Percentiles rank a stretch among this genome's conserved stretches.
Conservation (phyloP, 2,113 vertebrate genomes). For the Campylorhamphus procurvoides region DNA sequence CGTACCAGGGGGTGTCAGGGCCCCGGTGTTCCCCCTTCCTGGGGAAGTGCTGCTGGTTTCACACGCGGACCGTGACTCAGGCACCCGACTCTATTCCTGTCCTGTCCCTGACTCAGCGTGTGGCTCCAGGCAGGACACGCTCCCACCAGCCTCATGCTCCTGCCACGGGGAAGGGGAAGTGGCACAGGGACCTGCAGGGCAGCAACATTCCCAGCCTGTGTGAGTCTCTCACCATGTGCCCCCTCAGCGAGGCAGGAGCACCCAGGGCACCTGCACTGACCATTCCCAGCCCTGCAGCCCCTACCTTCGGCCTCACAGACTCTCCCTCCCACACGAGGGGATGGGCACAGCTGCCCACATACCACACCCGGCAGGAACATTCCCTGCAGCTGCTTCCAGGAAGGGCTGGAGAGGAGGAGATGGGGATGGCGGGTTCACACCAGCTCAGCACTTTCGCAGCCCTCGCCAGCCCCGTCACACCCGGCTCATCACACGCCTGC, state of each 20-base stretch:
- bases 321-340: neutral
- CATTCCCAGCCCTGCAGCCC: neutral
- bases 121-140: neutral
- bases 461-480: constrained; percentile 13
- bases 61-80: neutral
- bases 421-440: constrained; percentile 20
- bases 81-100: neutral
- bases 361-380: neutral
- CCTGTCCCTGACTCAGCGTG: neutral
- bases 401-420: constrained; percentile 30
- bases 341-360: neutral
- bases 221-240: neutral
- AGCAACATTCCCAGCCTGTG: rapidly evolving
- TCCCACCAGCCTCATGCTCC: neutral
- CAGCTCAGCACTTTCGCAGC: constrained; percentile 59
- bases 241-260: neutral
- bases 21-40: neutral
- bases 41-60: neutral
- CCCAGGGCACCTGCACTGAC: neutral
- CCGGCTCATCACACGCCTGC: constrained; percentile 25
- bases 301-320: neutral
- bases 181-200: neutral
- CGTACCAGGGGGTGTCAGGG: neutral
- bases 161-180: rapidly evolving
- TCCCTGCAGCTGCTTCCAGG: constrained; percentile 27